Base-by-base conservation (phyloP, 2,888 invertebrate genomes). In the Crematogaster levior region DNA sequence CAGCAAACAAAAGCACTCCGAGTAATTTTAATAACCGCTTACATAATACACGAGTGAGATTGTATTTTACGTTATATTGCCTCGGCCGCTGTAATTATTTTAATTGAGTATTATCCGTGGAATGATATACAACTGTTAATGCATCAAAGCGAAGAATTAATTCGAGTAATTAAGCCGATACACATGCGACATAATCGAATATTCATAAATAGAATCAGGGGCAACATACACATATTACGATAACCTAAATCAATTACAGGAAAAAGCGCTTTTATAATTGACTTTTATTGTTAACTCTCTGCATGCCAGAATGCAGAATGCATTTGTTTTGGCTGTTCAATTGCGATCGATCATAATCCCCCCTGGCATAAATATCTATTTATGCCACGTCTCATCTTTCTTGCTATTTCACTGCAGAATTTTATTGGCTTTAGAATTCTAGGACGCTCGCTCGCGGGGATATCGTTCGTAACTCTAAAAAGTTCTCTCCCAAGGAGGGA, bases 91-190 rank as follows among this genome's bases (percentile, higher is more conserved):
- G 24, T 79, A 79, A 79, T 79, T 79, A 79, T 79, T 79, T 79
- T 58, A 79, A 70, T 79, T 56, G 70, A 79, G 70, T 70, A 79
- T 58, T 56, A 79, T 10, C 43, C 70, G 37, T 56, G 51, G 43
- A 79, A 79, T 77, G 66, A 77, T 79, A 51, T 70, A 56, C 56
- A 43, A 79, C 77, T 79, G 68, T 68, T 70, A 79, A 79, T 79
- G 43, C 43, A 70, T 79, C 77, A 79, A 79, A 79, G 77, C 77
- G 56, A 79, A 70, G 56, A 79, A 68, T 79, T 79, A 79, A 79
- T 79, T 79, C 70, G 43, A 56, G 56, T 70, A 79, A 79, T 79
- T 79, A 79, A 79, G 56, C 77, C 56, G 70, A 70, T 70, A 65
- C 43, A 30, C 53, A 68, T 43, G 68, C 68, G 34, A 56, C 56